phyloP scores from a whole-genome alignment of 2,797 vertebrate genomes.

The Enteromius viviparus region DNA sequence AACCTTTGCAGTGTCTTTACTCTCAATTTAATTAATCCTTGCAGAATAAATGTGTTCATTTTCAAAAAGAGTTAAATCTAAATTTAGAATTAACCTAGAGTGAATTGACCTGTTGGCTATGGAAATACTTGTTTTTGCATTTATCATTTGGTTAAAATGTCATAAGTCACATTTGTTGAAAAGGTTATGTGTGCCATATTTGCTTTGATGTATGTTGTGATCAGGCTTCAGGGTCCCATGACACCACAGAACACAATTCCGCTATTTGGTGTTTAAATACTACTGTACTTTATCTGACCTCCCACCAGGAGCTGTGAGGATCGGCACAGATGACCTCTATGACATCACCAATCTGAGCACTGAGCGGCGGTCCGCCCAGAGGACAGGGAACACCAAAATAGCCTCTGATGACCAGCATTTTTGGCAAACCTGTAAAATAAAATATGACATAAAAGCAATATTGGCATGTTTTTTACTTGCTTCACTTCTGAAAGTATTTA shows the following conservation, averaged over 20 bases:
- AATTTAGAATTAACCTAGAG: neutral
- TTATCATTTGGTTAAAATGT: slow-evolving; percentile 5
- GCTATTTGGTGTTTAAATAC: neutral
- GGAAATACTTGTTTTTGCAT: neutral
- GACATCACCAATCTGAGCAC: slow-evolving; percentile 87
- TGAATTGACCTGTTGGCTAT: neutral
- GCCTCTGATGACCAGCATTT: slow-evolving; percentile 90
- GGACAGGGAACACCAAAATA: slow-evolving; percentile 86
- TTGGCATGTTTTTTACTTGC: neutral
- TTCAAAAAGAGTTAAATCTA: neutral
- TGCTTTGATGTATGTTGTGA: neutral
- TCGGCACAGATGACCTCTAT: slow-evolving; percentile 89
- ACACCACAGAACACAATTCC: neutral
- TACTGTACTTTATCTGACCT: slow-evolving; percentile 78
- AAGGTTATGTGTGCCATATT: neutral
- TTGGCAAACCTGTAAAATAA: slow-evolving; percentile 83
- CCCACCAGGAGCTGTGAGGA: slow-evolving; percentile 93
- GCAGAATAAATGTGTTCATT: neutral
- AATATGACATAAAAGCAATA: neutral
- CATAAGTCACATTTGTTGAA: neutral
- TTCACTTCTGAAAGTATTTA: neutral
- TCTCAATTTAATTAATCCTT: neutral
- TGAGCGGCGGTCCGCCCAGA: slow-evolving; percentile 80
- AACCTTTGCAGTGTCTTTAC: too few species aligned
- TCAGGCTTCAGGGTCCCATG: neutral